Evolutionary conservation across 2,797 vertebrate genomes (phyloP).

Genomic region (Vespertilio murinus): DNA sequence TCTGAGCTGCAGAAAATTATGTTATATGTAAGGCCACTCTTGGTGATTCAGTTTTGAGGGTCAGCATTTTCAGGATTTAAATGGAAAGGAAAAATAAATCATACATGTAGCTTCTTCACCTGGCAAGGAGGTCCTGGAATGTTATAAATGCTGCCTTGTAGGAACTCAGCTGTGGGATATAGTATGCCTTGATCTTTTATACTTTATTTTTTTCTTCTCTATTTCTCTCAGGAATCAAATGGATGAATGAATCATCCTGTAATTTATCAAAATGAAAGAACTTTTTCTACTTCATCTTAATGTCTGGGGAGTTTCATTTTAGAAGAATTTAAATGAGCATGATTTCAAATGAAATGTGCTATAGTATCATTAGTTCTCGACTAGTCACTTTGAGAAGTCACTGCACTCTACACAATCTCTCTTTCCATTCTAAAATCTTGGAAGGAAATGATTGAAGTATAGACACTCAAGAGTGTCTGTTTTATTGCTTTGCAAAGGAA

Average conservation of each 20-base stretch:
- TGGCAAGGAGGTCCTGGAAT: neutral
- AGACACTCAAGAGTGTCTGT: slow-evolving; percentile 41
- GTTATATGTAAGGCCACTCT: slow-evolving; percentile 50
- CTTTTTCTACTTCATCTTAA: slow-evolving; percentile 51
- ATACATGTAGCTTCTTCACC: slow-evolving; percentile 50
- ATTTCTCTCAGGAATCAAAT: slow-evolving; percentile 37
- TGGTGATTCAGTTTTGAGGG: slow-evolving; percentile 53
- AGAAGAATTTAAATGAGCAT: slow-evolving; percentile 34
- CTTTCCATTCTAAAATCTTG: slow-evolving; percentile 50
- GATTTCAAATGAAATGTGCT: slow-evolving; percentile 44
- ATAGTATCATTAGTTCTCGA: slow-evolving; percentile 30
- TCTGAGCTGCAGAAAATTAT: slow-evolving; percentile 47
- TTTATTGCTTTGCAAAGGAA: slow-evolving; percentile 69
- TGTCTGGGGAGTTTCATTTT: slow-evolving; percentile 59
- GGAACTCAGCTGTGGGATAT: neutral
- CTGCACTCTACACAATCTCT: neutral
- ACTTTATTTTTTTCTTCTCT: slow-evolving; percentile 30
- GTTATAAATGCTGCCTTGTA: neutral
- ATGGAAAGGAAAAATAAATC: slow-evolving; percentile 58
- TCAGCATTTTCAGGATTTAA: slow-evolving; percentile 47
- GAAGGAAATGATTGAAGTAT: slow-evolving; percentile 50
- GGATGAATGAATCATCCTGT: slow-evolving; percentile 49
- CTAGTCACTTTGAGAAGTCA: slow-evolving; percentile 24
- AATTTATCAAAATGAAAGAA: slow-evolving; percentile 65
- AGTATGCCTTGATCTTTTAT: neutral